Base-by-base conservation (phyloP, 2,113 vertebrate species). In the Trichomycterus rosablanca region DNA sequence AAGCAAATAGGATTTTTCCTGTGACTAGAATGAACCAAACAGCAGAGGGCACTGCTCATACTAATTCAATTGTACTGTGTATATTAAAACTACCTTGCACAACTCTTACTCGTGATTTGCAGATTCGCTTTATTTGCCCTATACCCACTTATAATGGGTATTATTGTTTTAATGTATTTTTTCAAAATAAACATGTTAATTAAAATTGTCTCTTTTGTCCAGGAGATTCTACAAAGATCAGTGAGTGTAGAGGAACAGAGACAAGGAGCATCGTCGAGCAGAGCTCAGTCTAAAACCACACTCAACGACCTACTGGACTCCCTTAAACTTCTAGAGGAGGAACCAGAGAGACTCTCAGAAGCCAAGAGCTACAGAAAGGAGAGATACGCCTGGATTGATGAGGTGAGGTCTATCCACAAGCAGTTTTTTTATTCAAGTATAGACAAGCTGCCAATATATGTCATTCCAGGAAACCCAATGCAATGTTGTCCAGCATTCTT, bases 271-370 rank as follows among this genome's bases (percentile, higher is more conserved):
- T 56, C 0, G 7, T 76, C 73, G 44, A 85, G 80, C 75, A 78
- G 80, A 55, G 49, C 83, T 34, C 85, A 81, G 2, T 87, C 93
- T 57, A 92, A 87, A 69, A 91, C 80, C 12, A 91, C 91, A 0
- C 84, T 97, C 14, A 89, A 76, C 0, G 91, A 97, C 53, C 85
- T 98, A 66, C 84, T 98, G 73, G 93, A 95, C 83, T 93, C 90
- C 0, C 77, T 98, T 19, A 88, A 81, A 80, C 84, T 94, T 44
- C 58, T 97, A 18, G 95, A 97, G 74, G 89, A 90, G 58, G 92
- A 91, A 53, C 92, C 96, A 0, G 85, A 92, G 79, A 83, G 83
- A 1, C 83, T 91, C 66, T 67, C 84, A 0, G 74, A 74, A 0
- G 82, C 87, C 0, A 84, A 82, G 60, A 20, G 65, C 71, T 80